Evolutionary conservation across 2,113 vertebrate species (phyloP).

Genomic region (Boleophthalmus pectinirostris): DNA sequence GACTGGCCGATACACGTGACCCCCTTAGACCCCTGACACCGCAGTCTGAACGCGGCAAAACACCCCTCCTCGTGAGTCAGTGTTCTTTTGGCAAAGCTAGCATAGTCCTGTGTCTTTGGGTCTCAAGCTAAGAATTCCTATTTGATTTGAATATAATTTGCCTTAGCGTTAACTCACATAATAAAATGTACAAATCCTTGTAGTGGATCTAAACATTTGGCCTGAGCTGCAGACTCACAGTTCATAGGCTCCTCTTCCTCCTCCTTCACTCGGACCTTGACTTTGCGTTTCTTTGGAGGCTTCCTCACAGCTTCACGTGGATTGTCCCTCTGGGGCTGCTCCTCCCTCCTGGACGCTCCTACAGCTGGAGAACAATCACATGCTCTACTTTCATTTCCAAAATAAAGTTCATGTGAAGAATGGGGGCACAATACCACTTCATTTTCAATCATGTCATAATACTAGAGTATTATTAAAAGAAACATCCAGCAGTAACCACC

Average conservation of each 20-base stretch:
- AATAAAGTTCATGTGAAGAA: no score
- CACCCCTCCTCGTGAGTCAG: not conserved
- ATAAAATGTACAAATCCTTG: not conserved
- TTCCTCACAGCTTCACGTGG: slow-evolving; percentile 27
- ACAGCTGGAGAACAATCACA: slow-evolving; percentile 18
- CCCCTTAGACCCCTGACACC: no score
- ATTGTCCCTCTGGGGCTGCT: slow-evolving; percentile 20
- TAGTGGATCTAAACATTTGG: not conserved
- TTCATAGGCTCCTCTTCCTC: slow-evolving; percentile 55
- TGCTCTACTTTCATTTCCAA: not conserved
- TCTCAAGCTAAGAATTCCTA: not conserved
- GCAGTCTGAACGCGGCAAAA: no score
- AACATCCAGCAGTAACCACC: no score
- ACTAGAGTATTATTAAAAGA: no score
- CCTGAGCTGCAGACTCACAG: slow-evolving; percentile 41
- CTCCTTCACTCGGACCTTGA: slow-evolving; percentile 57
- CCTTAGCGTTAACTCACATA: not conserved
- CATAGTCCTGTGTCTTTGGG: not conserved
- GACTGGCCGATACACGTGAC: no score
- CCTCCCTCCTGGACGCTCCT: slow-evolving; percentile 34
- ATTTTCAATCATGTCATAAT: no score
- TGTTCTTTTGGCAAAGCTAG: not conserved
- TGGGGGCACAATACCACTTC: no score
- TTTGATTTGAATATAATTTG: not conserved
- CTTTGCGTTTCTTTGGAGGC: slow-evolving; percentile 46